A percentile compares a stretch with the other conserved stretches of the same genome.
Conservation (phyloP, 2,888 invertebrate species). For the Loripinus fragilis region DNA sequence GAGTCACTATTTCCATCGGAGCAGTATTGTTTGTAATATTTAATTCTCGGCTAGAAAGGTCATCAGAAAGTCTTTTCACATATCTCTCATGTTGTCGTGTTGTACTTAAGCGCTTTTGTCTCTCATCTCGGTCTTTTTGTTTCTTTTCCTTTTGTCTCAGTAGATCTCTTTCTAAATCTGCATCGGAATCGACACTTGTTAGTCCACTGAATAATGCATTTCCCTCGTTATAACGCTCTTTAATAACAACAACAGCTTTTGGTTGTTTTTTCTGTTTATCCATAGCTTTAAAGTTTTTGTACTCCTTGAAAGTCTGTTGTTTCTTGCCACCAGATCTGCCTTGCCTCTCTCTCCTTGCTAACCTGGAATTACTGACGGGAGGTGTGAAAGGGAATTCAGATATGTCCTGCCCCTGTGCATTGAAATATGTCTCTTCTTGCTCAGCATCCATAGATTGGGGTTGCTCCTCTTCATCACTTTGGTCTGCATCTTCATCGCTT, state of each 20-base stretch:
- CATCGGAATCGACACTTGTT: conserved; percentile 75
- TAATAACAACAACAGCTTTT: conserved; percentile 67
- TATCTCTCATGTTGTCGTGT: conserved; percentile 67
- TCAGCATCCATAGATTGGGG: conserved; percentile 60
- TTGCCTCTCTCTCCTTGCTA: conserved; percentile 66
- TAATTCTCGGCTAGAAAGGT: conserved; percentile 51
- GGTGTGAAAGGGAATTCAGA: conserved; percentile 67
- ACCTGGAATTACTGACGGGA: conserved; percentile 62
- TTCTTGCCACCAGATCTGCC: conserved; percentile 49
- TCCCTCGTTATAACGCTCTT: conserved; percentile 68
- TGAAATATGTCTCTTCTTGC: conserved; percentile 23
- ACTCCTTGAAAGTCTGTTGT: conserved; percentile 56
- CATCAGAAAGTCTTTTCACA: conserved; percentile 69
- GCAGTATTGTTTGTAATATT: conserved; percentile 60
- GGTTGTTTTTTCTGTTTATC: conserved; percentile 56
- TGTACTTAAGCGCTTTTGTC: conserved; percentile 69
- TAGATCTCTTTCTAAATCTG: conserved; percentile 66
- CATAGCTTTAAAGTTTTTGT: conserved; percentile 53
- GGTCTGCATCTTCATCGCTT: conserved; percentile 62
- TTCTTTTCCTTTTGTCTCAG: conserved; percentile 68
- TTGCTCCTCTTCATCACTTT: conserved; percentile 62
- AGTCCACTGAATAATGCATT: conserved; percentile 70
- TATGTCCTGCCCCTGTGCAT: conserved; percentile 24
- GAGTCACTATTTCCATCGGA: conserved; percentile 60
- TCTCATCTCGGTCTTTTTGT: conserved; percentile 69